These are phyloP conservation scores for Cyrtodaria siliqua DNA, from an alignment of 2,888 invertebrate genomes.

Conservation along the genomic window DNA sequence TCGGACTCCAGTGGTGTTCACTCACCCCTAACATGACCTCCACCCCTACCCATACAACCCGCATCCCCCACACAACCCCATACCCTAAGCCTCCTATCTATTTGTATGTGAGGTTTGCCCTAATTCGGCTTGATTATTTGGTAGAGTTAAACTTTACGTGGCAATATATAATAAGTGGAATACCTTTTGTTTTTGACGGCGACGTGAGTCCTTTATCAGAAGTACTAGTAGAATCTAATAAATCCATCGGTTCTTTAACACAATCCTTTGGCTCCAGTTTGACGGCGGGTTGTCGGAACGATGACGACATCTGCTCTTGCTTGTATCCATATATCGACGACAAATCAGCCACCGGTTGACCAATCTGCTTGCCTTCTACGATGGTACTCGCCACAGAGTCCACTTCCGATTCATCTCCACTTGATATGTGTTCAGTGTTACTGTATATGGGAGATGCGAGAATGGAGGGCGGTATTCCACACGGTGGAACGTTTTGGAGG, in stretches of 20 bases:
- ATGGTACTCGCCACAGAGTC: conserved; percentile 55
- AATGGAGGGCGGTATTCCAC: conserved; percentile 51
- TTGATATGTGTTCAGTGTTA: conserved; percentile 42
- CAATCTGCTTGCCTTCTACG: conserved; percentile 23
- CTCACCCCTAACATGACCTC: no score
- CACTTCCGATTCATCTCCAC: conserved; percentile 59
- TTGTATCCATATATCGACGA: conserved; percentile 46
- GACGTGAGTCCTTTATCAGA: no score
- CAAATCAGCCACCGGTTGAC: conserved; percentile 20
- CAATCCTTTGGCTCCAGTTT: conserved; percentile 6
- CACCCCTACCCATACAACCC: no score
- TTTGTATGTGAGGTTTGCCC: no score
- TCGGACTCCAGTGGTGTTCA: no score
- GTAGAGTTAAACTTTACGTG: no score
- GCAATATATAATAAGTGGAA: no score
- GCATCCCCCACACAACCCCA: no score
- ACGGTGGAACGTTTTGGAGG: conserved; percentile 41
- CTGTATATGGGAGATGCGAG: conserved; percentile 44
- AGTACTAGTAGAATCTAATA: no score
- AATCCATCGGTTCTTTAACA: background rate
- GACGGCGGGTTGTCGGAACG: conserved; percentile 49
- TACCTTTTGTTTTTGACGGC: no score
- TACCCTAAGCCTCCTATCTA: no score
- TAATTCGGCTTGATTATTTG: no score
- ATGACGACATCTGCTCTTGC: conserved; percentile 55